These are phyloP conservation scores for Acyrthosiphon pisum DNA, from an alignment of 1,140 invertebrate genomes.

Conservation along the genomic window DNA sequence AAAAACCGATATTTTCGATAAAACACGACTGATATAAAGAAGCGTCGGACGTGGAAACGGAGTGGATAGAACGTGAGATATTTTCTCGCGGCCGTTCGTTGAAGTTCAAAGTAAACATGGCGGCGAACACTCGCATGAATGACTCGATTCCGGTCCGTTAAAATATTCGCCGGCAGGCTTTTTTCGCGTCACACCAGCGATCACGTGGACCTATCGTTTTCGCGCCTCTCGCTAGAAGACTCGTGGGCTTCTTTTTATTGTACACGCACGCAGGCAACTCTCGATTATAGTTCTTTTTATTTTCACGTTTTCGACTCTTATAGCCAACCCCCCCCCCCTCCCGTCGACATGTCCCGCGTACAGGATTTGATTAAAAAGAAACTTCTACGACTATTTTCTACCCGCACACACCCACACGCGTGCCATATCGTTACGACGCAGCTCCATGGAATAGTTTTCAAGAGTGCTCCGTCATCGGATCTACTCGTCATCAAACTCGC, in stretches of 20 bases:
- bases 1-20: neutral
- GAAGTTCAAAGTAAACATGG: neutral
- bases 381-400: neutral
- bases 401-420: neutral
- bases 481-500: neutral
- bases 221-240: too few relatives aligned
- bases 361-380: constrained; percentile 8
- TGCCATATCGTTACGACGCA: too few relatives aligned
- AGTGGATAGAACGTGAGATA: too few relatives aligned
- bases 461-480: neutral
- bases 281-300: neutral
- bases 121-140: neutral
- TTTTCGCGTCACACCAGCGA: neutral
- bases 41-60: neutral
- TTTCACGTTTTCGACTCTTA: neutral
- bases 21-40: neutral
- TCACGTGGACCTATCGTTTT: neutral
- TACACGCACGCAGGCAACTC: neutral
- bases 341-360: neutral
- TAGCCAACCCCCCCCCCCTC: too few relatives aligned
- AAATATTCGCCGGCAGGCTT: neutral
- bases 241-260: neutral
- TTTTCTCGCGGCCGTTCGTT: neutral
- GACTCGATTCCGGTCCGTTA: neutral
- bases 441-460: neutral